Evolutionary conservation across 1,140 invertebrate species (phyloP).

Genomic region (Physella acuta): DNA sequence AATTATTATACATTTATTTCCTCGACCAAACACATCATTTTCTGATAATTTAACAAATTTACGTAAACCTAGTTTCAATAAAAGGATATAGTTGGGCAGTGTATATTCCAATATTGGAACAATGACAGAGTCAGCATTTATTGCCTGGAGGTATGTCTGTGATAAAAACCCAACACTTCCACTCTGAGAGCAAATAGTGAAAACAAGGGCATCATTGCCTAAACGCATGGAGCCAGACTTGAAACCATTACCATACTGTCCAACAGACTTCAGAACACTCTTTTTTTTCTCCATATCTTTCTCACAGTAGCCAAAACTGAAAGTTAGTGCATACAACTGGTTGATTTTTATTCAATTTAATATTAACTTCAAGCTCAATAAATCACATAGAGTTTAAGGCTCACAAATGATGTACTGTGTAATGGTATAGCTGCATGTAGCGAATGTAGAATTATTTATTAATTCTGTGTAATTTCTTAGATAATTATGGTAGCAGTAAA

Average conservation of each 20-base stretch:
- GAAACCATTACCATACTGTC: constrained; percentile 57
- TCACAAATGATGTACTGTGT: no score
- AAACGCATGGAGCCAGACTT: constrained; percentile 56
- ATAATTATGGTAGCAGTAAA: no score
- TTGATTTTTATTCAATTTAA: no score
- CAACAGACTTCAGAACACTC: constrained; percentile 43
- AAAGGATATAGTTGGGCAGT: constrained; percentile 45
- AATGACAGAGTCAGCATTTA: constrained; percentile 48
- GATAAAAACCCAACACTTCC: constrained; percentile 54
- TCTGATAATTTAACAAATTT: no score
- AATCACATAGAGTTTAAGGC: no score
- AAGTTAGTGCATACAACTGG: constrained; percentile 30
- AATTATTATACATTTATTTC: no score
- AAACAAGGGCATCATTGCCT: constrained; percentile 51
- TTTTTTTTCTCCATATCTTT: constrained; percentile 40
- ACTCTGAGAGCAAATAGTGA: constrained; percentile 39
- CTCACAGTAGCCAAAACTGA: constrained; percentile 57
- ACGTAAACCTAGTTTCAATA: no score
- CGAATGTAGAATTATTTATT: no score
- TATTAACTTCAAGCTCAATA: no score
- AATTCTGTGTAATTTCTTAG: no score
- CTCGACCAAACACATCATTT: no score
- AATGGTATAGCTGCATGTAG: no score
- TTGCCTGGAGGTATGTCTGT: constrained; percentile 47
- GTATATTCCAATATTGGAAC: constrained; percentile 51